Conservation (phyloP, 2,888 invertebrate species). For the Mimachlamys varia region DNA sequence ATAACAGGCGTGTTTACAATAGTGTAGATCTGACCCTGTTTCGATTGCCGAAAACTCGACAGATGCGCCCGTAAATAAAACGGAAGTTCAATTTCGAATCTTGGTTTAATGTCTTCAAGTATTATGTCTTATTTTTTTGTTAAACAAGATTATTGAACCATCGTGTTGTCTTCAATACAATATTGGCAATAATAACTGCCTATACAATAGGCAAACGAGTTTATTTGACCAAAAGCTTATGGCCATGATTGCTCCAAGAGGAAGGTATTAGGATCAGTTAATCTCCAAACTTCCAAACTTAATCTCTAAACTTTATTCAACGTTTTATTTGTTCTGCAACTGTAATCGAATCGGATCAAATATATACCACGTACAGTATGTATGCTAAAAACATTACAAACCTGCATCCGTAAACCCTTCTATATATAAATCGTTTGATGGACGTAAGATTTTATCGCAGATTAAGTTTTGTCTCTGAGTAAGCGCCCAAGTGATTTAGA, state of each 20-base stretch:
- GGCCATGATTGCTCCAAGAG: background rate
- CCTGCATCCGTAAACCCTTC: background rate
- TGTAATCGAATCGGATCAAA: background rate
- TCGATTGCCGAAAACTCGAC: no score
- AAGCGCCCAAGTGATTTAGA: background rate
- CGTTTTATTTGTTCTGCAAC: background rate
- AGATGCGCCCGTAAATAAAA: no score
- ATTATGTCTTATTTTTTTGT: no score
- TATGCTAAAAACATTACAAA: background rate
- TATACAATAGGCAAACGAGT: background rate
- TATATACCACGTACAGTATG: background rate
- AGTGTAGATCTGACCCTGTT: no score
- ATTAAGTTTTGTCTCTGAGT: background rate
- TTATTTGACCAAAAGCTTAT: background rate
- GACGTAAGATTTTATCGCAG: background rate
- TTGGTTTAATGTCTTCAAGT: no score
- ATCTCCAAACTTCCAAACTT: background rate
- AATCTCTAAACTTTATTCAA: background rate
- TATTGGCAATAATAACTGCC: background rate
- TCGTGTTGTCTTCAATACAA: background rate
- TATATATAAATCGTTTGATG: background rate
- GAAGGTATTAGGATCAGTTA: background rate
- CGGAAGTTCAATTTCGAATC: no score
- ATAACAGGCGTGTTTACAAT: no score
- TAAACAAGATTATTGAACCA: background rate